Base-by-base conservation (phyloP, 2,797 vertebrate species). In the Galaxias olidus region DNA sequence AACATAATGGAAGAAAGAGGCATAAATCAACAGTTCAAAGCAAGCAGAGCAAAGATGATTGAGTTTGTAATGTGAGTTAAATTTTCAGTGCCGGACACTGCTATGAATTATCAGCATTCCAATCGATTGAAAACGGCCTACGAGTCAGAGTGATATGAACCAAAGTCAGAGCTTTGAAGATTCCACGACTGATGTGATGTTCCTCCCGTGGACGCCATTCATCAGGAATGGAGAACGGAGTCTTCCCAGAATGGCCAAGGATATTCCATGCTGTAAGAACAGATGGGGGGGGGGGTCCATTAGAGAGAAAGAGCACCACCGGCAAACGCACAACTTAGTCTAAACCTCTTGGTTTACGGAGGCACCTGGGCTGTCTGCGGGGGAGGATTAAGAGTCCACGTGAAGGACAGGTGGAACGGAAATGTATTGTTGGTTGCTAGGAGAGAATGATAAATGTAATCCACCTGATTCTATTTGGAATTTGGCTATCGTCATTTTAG, bases 11-110 rank as follows among this genome's bases (percentile, higher is more conserved):
- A 81, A 73, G 78, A 66, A 73, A 69, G 56, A 14, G 56, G 48
- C 76, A 83, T 69, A 91, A 89, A 90, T 88, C 82, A 88, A 61
- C 13, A 81, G 68, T 81, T 89, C 76, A 87, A 87, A 85, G 78
- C 20, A 70, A 61, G 63, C 75, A 66, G 71, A 64, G 69, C 76
- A 51, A 48, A 63, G 41, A 73, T 40, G 62, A 82, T 72, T 68
- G 71, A 83, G 77, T 84, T 80, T 63, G 66, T 71, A 75, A 77
- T 69, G 64, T 79, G 73, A 52, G 65, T 68, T 80, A 3, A 44
- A 78, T 78, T 73, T 80, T 74, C 59, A 54, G 57, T 19, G 54
- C 62, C 20, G 60, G 68, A 63, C 48, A 61, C 60, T 61, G 48
- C 20, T 69, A 47, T 74, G 65, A 72, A 63, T 76, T 75, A 56